phyloP scores from a whole-genome alignment of 2,888 invertebrate genomes.

The Cryptocephalus moraei region DNA sequence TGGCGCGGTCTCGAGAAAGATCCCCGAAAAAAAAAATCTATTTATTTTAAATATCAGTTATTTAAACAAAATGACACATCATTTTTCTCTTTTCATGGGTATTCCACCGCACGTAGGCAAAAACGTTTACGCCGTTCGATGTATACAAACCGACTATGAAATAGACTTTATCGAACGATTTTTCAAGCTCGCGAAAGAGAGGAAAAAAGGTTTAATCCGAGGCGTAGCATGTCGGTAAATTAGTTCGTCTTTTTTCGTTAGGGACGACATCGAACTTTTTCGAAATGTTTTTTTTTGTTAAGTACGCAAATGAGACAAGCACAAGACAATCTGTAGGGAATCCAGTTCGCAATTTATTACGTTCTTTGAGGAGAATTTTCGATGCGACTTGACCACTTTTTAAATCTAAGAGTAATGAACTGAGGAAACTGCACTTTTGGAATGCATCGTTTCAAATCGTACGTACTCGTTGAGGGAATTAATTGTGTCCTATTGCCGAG shows the following conservation, averaged over 20 bases:
- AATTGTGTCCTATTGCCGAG: no score
- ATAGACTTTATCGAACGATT: constrained; percentile 12
- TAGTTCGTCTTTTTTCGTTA: constrained; percentile 1
- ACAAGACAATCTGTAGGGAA: neutral
- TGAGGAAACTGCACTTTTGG: no score
- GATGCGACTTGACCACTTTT: no score
- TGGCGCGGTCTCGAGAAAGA: neutral
- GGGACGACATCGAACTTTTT: no score
- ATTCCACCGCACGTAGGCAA: constrained; percentile 14
- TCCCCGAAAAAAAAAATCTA: constrained; percentile 11
- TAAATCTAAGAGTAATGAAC: no score
- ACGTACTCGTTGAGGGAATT: no score
- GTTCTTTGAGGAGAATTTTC: no score
- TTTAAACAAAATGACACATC: constrained; percentile 25
- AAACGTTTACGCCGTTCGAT: constrained; percentile 11
- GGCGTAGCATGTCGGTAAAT: neutral
- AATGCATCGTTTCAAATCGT: no score
- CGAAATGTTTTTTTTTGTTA: neutral
- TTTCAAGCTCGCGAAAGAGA: constrained; percentile 1
- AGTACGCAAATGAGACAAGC: neutral
- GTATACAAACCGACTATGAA: constrained; percentile 14
- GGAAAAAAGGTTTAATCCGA: neutral
- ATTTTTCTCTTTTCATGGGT: constrained; percentile 18
- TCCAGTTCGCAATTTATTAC: no score
- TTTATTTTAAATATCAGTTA: constrained; percentile 26